Percentiles rank a stretch among this genome's conserved stretches.
Conservation (phyloP, 2,888 invertebrate genomes). For the Orthosia cruda region DNA sequence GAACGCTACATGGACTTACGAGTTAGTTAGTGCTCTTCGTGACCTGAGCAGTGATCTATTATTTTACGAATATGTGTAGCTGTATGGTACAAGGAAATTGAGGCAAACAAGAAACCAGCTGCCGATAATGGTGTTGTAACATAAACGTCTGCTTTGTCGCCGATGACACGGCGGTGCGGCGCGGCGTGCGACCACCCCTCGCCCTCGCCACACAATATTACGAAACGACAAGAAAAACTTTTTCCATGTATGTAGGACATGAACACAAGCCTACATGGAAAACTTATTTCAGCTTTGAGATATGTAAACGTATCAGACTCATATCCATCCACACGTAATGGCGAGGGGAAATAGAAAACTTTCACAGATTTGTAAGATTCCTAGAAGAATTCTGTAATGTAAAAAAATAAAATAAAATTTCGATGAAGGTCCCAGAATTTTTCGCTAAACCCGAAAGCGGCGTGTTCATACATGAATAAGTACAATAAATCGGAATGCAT, state of each 20-base stretch:
- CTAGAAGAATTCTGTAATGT: constrained; percentile 39
- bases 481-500: constrained; percentile 53
- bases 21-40: not conserved
- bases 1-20: not conserved
- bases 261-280: constrained; percentile 45
- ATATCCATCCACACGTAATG: constrained; percentile 17
- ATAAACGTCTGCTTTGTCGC: constrained; percentile 66
- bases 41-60: constrained; percentile 16
- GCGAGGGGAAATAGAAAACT: constrained; percentile 40
- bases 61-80: not conserved
- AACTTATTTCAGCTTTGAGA: constrained; percentile 48
- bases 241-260: constrained; percentile 54
- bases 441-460: constrained; percentile 7
- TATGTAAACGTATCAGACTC: constrained; percentile 27
- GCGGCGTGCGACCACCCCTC: constrained; percentile 33
- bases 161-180: constrained; percentile 51
- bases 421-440: constrained; percentile 28
- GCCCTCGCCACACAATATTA: constrained; percentile 56
- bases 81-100: constrained; percentile 54
- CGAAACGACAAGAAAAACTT: constrained; percentile 67
- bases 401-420: constrained; percentile 27
- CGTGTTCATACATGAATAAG: constrained; percentile 33
- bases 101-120: constrained; percentile 69
- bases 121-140: constrained; percentile 73
- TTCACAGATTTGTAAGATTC: constrained; percentile 25